phyloP scores from a whole-genome alignment of 1,140 invertebrate species.

The Asobara japonica region DNA sequence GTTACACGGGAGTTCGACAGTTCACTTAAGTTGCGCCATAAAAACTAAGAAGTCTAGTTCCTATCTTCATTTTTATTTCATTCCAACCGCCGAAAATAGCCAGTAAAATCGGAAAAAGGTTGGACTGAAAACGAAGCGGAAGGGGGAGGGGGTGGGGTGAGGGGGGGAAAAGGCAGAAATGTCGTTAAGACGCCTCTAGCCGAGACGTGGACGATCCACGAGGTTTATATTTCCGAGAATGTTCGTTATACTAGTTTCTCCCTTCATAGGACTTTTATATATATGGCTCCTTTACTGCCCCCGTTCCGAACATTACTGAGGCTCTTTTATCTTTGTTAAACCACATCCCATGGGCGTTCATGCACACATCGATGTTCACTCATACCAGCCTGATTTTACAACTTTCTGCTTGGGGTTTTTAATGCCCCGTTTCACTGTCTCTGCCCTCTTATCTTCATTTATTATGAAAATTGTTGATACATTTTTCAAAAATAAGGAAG shows the following conservation, averaged over 20 bases:
- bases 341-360: conserved; percentile 2
- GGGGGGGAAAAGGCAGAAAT: neutral
- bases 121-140: neutral
- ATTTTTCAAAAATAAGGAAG: no score
- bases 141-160: neutral
- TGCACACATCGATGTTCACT: neutral
- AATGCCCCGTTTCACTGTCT: no score
- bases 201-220: neutral
- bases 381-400: neutral
- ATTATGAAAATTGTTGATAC: no score
- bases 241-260: conserved; percentile 11
- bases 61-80: neutral
- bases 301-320: neutral
- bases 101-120: no score
- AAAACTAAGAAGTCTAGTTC: neutral
- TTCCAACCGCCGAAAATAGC: neutral
- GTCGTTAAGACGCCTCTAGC: conserved; percentile 8
- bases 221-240: conserved; percentile 8
- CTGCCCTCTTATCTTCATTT: no score
- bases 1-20: no score
- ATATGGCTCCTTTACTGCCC: neutral
- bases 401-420: conserved; percentile 12
- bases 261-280: neutral
- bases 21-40: no score
- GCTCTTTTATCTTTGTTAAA: conserved; percentile 6